Evolutionary conservation across 2,888 invertebrate species (phyloP).

Genomic region (Glaucopsyche alexis): DNA sequence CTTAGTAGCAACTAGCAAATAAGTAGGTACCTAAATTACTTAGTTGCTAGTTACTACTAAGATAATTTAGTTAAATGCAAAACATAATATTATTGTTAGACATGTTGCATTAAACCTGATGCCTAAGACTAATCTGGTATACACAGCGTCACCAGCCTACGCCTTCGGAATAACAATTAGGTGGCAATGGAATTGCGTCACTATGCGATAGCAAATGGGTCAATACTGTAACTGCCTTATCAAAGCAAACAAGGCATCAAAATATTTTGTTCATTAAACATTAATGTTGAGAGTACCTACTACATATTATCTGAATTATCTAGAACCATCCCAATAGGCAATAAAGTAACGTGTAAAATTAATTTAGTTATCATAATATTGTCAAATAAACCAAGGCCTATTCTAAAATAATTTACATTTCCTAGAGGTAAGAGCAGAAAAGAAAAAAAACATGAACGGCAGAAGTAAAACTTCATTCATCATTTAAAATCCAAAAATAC

Average conservation of each 20-base stretch:
- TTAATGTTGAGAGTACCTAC: not conserved
- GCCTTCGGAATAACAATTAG: not conserved
- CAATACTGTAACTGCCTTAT: not conserved
- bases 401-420: no score
- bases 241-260: conserved; percentile 1
- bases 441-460: no score
- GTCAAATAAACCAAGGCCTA: no score
- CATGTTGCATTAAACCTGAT: not conserved
- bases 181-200: not conserved
- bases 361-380: no score
- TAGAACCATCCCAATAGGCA: not conserved
- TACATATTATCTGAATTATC: not conserved
- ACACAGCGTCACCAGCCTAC: not conserved
- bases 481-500: no score
- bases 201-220: not conserved
- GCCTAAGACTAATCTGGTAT: not conserved
- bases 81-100: not conserved
- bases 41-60: no score
- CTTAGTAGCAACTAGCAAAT: no score
- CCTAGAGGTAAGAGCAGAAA: no score
- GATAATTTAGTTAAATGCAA: no score
- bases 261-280: conserved; percentile 10
- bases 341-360: no score
- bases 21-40: no score
- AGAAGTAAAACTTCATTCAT: no score